phyloP scores from a whole-genome alignment of 2,113 vertebrate genomes.

The Corythaixoides concolor region DNA sequence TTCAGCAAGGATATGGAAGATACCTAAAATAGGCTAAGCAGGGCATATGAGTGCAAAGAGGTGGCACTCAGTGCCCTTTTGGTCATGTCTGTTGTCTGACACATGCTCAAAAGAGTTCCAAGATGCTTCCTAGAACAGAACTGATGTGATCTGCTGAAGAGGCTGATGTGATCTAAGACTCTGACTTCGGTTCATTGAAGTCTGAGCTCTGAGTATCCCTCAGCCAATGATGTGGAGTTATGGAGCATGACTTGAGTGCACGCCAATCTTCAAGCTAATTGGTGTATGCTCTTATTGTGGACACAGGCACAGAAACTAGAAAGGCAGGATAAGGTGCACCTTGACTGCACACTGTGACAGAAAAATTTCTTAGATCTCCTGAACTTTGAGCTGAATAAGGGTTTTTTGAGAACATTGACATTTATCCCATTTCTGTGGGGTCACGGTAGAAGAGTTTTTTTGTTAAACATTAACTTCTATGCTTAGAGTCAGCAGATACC shows the following conservation, averaged over 20 bases:
- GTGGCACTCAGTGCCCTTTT: background rate
- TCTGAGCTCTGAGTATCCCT: background rate
- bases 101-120: background rate
- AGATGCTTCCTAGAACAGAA: background rate
- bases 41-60: background rate
- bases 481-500: background rate
- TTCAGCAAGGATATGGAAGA: no score
- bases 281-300: background rate
- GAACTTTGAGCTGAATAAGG: background rate
- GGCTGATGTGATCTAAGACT: background rate
- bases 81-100: background rate
- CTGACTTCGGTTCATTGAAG: background rate
- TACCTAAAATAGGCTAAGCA: background rate
- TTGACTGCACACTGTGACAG: background rate
- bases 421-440: background rate
- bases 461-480: background rate
- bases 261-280: background rate
- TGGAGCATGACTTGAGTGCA: background rate
- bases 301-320: background rate
- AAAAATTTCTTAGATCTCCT: background rate
- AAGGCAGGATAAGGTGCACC: background rate
- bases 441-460: background rate
- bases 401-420: background rate
- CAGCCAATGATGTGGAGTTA: background rate
- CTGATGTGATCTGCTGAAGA: background rate